A percentile compares a stretch with the other conserved stretches of the same genome.
Evolutionary conservation across 2,797 vertebrate genomes (phyloP).

Genomic region (Sebastes diaconus): DNA sequence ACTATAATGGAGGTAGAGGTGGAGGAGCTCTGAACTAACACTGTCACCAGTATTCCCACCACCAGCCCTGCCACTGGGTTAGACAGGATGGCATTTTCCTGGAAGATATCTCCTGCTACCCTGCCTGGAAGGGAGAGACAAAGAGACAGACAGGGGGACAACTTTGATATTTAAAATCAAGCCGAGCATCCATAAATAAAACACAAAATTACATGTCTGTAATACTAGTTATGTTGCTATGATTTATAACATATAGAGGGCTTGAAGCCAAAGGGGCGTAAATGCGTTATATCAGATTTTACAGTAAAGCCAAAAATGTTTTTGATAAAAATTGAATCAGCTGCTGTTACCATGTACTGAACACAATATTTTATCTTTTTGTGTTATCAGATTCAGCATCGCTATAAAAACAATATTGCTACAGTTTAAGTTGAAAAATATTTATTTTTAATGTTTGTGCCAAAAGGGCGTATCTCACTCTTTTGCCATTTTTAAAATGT

Average conservation of each 20-base stretch:
- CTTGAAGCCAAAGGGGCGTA: neutral
- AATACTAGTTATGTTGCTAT: neutral
- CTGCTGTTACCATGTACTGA: neutral
- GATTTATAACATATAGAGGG: no score
- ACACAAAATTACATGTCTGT: neutral
- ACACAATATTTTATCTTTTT: neutral
- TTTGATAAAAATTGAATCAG: neutral
- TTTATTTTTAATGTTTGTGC: neutral
- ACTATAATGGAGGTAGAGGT: constrained; percentile 88
- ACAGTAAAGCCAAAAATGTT: neutral
- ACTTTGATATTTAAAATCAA: neutral
- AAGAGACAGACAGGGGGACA: neutral
- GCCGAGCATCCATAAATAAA: neutral
- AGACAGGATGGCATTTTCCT: constrained; percentile 85
- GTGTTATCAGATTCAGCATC: neutral
- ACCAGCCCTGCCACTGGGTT: constrained; percentile 87
- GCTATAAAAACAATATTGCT: neutral
- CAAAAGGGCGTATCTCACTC: fast-evolving
- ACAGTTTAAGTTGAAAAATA: neutral
- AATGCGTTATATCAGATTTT: neutral
- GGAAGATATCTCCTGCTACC: constrained; percentile 87
- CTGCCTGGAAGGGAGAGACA: constrained; percentile 74
- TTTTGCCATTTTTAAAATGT: no score
- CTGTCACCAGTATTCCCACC: constrained; percentile 87
- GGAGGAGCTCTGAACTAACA: constrained; percentile 89